Conservation (phyloP, 2,113 vertebrate genomes). For the Grantiella picta region DNA sequence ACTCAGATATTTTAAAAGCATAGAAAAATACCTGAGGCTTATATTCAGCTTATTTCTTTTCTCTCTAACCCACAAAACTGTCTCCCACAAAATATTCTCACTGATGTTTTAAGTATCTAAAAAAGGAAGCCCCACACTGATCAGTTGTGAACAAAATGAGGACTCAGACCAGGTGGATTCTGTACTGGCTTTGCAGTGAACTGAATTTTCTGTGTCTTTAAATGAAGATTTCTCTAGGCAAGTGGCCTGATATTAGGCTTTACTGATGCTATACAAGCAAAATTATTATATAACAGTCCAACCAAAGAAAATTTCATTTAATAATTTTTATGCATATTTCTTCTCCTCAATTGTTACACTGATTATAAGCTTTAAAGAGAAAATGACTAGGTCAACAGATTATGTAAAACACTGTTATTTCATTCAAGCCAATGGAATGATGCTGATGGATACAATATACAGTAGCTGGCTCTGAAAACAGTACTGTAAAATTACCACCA, state of each 20-base stretch:
- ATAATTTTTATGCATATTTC: not conserved
- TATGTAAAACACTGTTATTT: not conserved
- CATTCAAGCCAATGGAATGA: not conserved
- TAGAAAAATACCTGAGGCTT: not conserved
- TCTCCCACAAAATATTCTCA: not conserved
- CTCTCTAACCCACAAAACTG: not conserved
- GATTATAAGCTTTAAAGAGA: not conserved
- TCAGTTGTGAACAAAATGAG: not conserved
- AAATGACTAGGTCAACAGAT: not conserved
- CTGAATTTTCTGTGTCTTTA: not conserved
- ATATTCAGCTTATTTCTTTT: not conserved
- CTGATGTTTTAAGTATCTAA: not conserved
- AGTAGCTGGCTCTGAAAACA: not conserved
- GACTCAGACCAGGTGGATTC: not conserved
- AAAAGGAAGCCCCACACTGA: not conserved
- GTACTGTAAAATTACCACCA: not conserved
- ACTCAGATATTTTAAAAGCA: not conserved
- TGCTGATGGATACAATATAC: not conserved
- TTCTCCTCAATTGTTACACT: not conserved
- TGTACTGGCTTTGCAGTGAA: not conserved
- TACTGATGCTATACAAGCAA: not conserved
- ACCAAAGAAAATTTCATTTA: not conserved
- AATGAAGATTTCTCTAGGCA: not conserved
- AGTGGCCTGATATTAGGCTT: not conserved
- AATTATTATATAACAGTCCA: not conserved